Conservation (phyloP, 2,113 vertebrate species). For the Bubo bubo region DNA sequence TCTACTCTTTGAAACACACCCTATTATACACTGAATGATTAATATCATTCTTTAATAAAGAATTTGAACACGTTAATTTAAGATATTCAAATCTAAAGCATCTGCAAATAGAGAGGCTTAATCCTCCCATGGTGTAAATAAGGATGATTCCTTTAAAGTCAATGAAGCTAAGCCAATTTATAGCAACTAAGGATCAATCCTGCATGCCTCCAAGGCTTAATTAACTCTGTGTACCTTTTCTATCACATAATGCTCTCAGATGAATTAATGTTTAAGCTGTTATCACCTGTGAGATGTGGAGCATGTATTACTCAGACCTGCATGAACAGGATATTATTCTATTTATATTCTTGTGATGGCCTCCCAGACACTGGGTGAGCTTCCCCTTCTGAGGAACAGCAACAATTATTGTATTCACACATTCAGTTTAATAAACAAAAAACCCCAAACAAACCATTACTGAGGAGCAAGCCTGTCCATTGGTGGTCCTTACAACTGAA, state of each 20-base stretch:
- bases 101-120: neutral
- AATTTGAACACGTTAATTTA: neutral
- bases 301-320: neutral
- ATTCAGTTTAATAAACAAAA: neutral
- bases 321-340: neutral
- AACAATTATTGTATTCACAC: neutral
- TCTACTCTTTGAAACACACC: neutral
- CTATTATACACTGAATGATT: neutral
- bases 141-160: neutral
- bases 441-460: too few relatives aligned
- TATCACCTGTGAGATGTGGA: neutral
- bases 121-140: neutral
- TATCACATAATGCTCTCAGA: neutral
- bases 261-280: neutral
- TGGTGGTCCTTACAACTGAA: neutral
- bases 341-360: neutral
- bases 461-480: neutral
- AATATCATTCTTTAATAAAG: neutral
- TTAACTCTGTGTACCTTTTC: conserved; percentile 27
- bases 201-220: neutral
- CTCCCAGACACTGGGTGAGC: neutral
- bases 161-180: neutral
- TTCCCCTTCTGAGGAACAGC: neutral
- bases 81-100: neutral
- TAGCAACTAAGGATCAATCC: conserved; percentile 4